phyloP scores from a whole-genome alignment of 2,113 vertebrate genomes.

The Nettapus auritus region DNA sequence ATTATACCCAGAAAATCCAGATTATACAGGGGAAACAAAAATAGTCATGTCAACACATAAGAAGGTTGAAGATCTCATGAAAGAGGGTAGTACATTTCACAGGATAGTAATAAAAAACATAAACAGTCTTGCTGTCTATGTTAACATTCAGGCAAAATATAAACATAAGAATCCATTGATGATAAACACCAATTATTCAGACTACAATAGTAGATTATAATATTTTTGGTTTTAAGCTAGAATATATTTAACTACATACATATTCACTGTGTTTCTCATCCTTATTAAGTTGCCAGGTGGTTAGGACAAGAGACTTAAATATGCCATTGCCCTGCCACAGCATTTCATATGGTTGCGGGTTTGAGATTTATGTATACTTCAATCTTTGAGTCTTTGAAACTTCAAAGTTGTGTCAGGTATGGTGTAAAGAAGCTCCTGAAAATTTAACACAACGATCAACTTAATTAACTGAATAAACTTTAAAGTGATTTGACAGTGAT shows the following conservation, averaged over 20 bases:
- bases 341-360: background rate
- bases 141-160: slow-evolving; percentile 70
- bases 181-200: background rate
- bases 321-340: background rate
- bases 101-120: slow-evolving; percentile 48
- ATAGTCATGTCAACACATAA: slow-evolving; percentile 65
- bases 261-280: background rate
- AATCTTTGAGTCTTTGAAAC: background rate
- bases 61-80: slow-evolving; percentile 75
- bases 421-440: background rate
- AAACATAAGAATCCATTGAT: slow-evolving; percentile 72
- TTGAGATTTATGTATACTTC: background rate
- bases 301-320: background rate
- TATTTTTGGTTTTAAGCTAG: background rate
- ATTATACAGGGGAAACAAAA: slow-evolving; percentile 70
- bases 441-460: background rate
- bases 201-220: slow-evolving; percentile 60
- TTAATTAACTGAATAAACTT: background rate
- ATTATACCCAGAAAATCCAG: slow-evolving; percentile 77
- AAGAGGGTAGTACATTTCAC: slow-evolving; percentile 65
- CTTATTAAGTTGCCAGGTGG: background rate
- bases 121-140: slow-evolving; percentile 30
- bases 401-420: background rate
- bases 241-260: background rate
- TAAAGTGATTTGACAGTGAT: background rate